phyloP scores from a whole-genome alignment of 2,888 invertebrate genomes.

The Drosophila nr. fundita region DNA sequence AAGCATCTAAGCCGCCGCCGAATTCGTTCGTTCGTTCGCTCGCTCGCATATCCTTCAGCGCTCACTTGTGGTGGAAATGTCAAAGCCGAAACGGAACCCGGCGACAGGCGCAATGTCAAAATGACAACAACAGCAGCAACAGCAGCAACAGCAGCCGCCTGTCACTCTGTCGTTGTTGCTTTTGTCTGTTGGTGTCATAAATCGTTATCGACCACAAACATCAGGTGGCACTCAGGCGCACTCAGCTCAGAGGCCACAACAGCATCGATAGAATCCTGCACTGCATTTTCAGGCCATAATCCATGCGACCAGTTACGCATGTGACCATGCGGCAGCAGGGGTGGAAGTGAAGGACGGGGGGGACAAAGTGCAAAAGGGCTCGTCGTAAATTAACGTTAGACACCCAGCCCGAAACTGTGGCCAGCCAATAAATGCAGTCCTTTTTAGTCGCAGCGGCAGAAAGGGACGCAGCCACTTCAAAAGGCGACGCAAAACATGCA shows the following conservation, averaged over 20 bases:
- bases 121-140: slow-evolving; percentile 57
- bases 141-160: slow-evolving; percentile 32
- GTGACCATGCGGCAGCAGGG: slow-evolving; percentile 10
- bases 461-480: slow-evolving; percentile 52
- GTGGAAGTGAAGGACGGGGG: neutral
- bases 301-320: slow-evolving; percentile 34
- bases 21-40: slow-evolving; percentile 27
- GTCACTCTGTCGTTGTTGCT: slow-evolving; percentile 29
- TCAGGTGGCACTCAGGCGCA: slow-evolving; percentile 81
- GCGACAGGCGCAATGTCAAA: slow-evolving; percentile 61
- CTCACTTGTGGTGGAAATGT: slow-evolving; percentile 50
- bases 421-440: slow-evolving; percentile 45
- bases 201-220: slow-evolving; percentile 82
- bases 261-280: slow-evolving; percentile 16
- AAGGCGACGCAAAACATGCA: slow-evolving; percentile 59
- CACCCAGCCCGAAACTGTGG: slow-evolving; percentile 32
- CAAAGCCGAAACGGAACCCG: slow-evolving; percentile 51
- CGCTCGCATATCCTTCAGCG: slow-evolving; percentile 45
- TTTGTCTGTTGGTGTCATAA: slow-evolving; percentile 72
- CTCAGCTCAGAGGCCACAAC: slow-evolving; percentile 45
- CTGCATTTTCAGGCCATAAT: slow-evolving; percentile 64
- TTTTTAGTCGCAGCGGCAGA: slow-evolving; percentile 10
- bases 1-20: slow-evolving; percentile 70
- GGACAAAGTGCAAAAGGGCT: slow-evolving; percentile 54
- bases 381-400: slow-evolving; percentile 75